phyloP scores from a whole-genome alignment of 2,888 invertebrate genomes.

The Athalia cordata region DNA sequence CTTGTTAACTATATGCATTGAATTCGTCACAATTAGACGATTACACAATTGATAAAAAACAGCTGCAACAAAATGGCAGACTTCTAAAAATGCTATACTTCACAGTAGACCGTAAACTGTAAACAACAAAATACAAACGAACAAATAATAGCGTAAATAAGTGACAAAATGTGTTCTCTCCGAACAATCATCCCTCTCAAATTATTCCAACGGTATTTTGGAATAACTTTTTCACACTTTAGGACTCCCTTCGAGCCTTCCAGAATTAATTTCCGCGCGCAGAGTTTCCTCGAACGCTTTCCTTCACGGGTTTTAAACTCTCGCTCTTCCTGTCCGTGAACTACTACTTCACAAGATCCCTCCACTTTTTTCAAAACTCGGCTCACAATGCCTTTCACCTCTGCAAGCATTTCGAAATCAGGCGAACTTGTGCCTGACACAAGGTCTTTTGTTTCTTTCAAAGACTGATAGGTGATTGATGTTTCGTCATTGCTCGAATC shows the following conservation, averaged over 20 bases:
- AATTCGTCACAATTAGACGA: background rate
- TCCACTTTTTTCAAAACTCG: constrained; percentile 1
- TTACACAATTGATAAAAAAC: background rate
- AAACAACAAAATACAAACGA: constrained; percentile 60
- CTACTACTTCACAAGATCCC: background rate
- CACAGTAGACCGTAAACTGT: constrained; percentile 59
- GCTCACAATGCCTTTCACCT: constrained; percentile 2
- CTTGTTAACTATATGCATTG: background rate
- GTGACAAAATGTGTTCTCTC: constrained; percentile 52
- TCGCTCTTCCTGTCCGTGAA: background rate
- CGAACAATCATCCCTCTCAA: constrained; percentile 47
- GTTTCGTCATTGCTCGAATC: constrained; percentile 8
- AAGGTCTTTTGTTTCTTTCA: background rate
- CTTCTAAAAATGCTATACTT: constrained; percentile 46
- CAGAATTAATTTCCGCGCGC: constrained; percentile 36
- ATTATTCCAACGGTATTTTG: background rate
- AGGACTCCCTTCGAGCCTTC: background rate
- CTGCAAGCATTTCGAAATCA: background rate
- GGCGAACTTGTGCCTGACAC: background rate
- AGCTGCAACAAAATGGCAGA: background rate
- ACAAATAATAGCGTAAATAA: constrained; percentile 59
- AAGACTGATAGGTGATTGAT: background rate
- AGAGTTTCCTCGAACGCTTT: constrained; percentile 8
- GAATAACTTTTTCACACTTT: background rate
- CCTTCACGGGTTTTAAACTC: background rate